Conservation (phyloP, 2,797 vertebrate genomes). For the Phalloptychus januarius region DNA sequence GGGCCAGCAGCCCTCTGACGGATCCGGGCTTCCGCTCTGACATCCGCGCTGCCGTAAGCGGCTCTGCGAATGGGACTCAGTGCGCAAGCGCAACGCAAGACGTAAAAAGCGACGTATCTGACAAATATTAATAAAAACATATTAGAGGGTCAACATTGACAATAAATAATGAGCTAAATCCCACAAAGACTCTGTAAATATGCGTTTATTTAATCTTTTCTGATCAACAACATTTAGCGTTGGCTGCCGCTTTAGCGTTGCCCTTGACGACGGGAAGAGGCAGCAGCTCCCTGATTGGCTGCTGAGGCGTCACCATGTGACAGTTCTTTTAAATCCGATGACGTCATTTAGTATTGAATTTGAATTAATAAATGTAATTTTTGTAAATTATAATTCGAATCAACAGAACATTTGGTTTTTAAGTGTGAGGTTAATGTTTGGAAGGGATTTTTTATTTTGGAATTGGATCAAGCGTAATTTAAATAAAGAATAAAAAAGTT, state of each 20-base stretch:
- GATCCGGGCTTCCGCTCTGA: constrained; percentile 16
- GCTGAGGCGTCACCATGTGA: not conserved
- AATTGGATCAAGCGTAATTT: no score
- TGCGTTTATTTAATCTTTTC: not conserved
- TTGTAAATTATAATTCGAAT: no score
- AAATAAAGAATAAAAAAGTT: no score
- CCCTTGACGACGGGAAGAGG: not conserved
- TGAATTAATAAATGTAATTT: no score
- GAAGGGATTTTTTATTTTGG: no score
- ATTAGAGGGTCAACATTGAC: not conserved
- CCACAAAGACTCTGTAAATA: not conserved
- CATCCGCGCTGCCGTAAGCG: constrained; percentile 12
- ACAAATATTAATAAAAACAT: not conserved
- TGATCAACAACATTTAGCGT: not conserved
- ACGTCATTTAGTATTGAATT: not conserved
- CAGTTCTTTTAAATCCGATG: not conserved
- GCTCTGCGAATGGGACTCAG: constrained; percentile 49
- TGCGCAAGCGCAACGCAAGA: not conserved
- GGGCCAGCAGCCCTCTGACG: constrained; percentile 61
- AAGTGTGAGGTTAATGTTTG: no score
- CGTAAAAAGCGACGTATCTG: constrained; percentile 2
- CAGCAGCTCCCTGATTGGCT: not conserved
- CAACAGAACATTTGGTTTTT: no score
- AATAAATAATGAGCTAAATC: not conserved
- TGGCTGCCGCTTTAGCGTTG: not conserved